Percentiles rank a stretch among this genome's conserved stretches.
These are phyloP conservation scores for Rhinichthys osculus DNA, from an alignment of 2,797 vertebrate genomes.

Conservation along the genomic window DNA sequence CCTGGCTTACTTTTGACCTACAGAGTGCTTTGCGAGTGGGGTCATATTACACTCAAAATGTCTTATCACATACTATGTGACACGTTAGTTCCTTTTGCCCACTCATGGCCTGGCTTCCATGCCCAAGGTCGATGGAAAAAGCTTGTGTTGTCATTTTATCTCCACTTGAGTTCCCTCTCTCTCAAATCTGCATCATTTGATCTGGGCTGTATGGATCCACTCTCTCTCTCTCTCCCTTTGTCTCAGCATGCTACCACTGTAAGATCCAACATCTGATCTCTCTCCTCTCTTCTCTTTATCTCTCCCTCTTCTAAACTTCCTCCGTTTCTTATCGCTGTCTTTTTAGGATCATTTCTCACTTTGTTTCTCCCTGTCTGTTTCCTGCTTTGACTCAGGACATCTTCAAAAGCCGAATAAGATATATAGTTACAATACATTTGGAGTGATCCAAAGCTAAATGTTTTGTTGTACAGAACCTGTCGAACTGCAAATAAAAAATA, in stretches of 20 bases:
- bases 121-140: conserved; percentile 64
- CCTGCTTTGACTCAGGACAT: conserved; percentile 1
- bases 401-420: neutral
- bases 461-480: neutral
- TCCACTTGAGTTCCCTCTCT: conserved; percentile 51
- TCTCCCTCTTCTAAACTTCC: conserved; percentile 36
- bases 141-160: conserved; percentile 65
- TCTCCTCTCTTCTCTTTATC: conserved; percentile 21
- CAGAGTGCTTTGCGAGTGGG: neutral
- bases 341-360: conserved; percentile 20
- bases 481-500: neutral
- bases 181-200: conserved; percentile 65
- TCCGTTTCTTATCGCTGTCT: conserved; percentile 12
- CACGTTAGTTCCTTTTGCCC: conserved; percentile 54
- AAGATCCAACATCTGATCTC: conserved; percentile 41
- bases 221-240: conserved; percentile 41
- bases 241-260: conserved; percentile 19
- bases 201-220: conserved; percentile 59
- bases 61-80: conserved; percentile 64
- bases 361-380: conserved; percentile 15
- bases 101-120: conserved; percentile 41
- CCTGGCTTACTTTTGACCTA: conserved; percentile 43
- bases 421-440: neutral
- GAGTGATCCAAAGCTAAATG: neutral
- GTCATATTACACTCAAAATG: conserved; percentile 60